phyloP scores from a whole-genome alignment of 2,888 invertebrate genomes.

The Tinea pellionella region DNA sequence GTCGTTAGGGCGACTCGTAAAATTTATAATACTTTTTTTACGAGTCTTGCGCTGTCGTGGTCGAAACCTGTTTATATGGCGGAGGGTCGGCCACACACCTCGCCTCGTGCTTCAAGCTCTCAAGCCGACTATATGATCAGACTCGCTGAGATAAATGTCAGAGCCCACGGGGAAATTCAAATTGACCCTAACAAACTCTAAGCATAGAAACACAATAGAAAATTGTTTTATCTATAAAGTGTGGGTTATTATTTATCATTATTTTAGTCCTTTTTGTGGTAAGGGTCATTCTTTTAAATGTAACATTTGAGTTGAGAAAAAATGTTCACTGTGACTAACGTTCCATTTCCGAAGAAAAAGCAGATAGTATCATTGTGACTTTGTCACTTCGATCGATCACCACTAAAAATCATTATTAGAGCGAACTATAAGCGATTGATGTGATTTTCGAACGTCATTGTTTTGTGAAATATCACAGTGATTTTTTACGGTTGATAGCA shows the following conservation, averaged over 20 bases:
- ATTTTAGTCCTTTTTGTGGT: not conserved
- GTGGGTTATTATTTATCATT: not conserved
- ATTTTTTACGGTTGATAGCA: too few species aligned
- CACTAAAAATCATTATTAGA: too few species aligned
- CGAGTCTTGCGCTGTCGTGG: conserved; percentile 25
- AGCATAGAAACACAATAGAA: conserved; percentile 1
- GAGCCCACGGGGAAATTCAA: conserved; percentile 5
- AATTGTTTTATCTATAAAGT: not conserved
- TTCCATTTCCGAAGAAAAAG: too few species aligned
- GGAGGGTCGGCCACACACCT: conserved; percentile 30
- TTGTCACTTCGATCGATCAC: too few species aligned
- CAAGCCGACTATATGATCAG: conserved; percentile 1
- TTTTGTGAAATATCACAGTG: too few species aligned
- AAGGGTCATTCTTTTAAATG: not conserved
- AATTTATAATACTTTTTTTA: conserved; percentile 51
- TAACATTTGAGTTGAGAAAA: too few species aligned
- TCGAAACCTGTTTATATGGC: conserved; percentile 43
- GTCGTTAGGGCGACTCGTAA: conserved; percentile 42
- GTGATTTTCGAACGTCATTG: too few species aligned
- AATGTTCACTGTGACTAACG: too few species aligned
- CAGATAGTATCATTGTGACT: too few species aligned
- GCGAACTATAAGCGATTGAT: too few species aligned
- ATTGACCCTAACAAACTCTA: not conserved
- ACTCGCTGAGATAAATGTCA: not conserved
- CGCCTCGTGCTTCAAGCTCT: conserved; percentile 16